Base-by-base conservation (phyloP, 2,797 vertebrate genomes). In the Gymnothorax javanicus region DNA sequence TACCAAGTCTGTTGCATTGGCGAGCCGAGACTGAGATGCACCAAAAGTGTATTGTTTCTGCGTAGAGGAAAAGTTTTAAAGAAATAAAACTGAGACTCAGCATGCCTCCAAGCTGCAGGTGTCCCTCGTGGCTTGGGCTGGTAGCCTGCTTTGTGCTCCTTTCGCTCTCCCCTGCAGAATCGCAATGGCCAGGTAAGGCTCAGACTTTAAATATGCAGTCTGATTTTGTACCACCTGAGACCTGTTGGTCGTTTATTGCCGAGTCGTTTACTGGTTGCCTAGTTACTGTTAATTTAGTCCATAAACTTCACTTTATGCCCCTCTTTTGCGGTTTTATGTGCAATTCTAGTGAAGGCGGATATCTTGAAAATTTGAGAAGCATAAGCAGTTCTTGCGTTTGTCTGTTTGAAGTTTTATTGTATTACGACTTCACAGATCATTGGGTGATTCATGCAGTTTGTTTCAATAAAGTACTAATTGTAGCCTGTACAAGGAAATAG, bases 131-230 rank as follows among this genome's bases (percentile, higher is more conserved):
- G 92, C 87, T 91, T 92, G 89, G 91, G 93, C 92, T 88, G 82
- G 86, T 95, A 17, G 87, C 94, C 58, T 93, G 92, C 90, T 94
- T 94, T 90, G 81, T 95, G 87, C 90, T 96, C 0, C 0, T 95
- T 11, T 89, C 94, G 0, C 83, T 91, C 85, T 58, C 89, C 13
- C 89, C 91, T 0, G 90, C 89, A 56, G 93, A 92, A 67, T 81
- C 95, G 86, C 96, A 93, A 23, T 89, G 93, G 93, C 81, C 93
- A 95, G 96, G 96, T 96, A 94, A 93, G 95, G 86, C 57, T 15
- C 50, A 69, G 67, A 84, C 73, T 77, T 20, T 3, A 17, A 50
- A 69, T 54, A 56, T n/a, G 33, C n/a, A 56, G 23, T 69, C 64
- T 85, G 83, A 3, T 50, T n/a, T 52, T 17, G 9, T 67, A 27